Percentiles rank a stretch among this genome's conserved stretches.
Evolutionary conservation across 2,113 vertebrate species (phyloP).

Genomic region (Psammodynastes pulverulentus): DNA sequence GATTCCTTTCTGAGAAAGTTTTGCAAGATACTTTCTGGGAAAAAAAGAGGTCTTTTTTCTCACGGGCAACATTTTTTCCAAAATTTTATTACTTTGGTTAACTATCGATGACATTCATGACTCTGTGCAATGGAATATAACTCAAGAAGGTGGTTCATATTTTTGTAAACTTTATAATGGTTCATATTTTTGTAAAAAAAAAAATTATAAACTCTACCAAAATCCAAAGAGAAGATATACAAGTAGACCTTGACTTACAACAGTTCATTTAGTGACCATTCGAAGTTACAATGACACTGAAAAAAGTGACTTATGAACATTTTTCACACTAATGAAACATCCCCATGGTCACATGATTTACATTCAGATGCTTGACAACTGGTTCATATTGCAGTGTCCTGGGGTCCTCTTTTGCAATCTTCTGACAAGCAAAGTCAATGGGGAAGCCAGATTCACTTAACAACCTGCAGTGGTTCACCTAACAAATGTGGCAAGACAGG

Average conservation of each 20-base stretch:
- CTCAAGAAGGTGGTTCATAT: not conserved
- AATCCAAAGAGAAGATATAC: not conserved
- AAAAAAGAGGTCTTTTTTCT: not conserved
- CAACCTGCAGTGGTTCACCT: not conserved
- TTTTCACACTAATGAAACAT: not conserved
- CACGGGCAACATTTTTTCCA: not conserved
- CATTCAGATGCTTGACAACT: not conserved
- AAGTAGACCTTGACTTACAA: not conserved
- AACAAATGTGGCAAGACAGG: not conserved
- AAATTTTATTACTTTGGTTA: not conserved
- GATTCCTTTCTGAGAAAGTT: not conserved
- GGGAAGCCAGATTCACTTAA: not conserved
- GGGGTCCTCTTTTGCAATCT: not conserved
- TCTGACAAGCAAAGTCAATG: not conserved
- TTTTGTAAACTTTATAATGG: too few relatives aligned
- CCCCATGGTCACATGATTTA: not conserved
- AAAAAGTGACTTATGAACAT: not conserved
- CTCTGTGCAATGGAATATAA: not conserved
- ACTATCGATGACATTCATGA: not conserved
- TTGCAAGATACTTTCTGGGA: not conserved
- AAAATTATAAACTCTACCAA: not conserved
- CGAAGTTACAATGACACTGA: not conserved
- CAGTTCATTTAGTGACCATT: not conserved
- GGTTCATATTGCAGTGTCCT: not conserved
- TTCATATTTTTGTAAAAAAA: too few relatives aligned